Conservation (phyloP, 1,140 invertebrate genomes). For the Zaprionus davidi region DNA sequence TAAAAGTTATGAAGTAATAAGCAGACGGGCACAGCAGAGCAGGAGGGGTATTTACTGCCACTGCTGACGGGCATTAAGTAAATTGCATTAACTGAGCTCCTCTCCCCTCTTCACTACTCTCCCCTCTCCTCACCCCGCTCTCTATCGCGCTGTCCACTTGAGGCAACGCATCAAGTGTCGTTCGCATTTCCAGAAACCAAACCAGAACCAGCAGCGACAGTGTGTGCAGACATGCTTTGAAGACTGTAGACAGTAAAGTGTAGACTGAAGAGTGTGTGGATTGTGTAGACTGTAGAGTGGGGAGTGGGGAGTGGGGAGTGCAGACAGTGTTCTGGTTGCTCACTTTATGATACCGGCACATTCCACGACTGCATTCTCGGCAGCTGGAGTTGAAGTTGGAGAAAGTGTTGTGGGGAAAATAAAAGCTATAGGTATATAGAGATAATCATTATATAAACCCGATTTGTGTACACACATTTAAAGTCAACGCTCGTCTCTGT, state of each 20-base stretch:
- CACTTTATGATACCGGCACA: conserved; percentile 2
- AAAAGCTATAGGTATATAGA: not conserved
- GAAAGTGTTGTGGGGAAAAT: not conserved
- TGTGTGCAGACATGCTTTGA: not conserved
- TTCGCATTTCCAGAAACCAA: conserved; percentile 29
- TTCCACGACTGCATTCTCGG: not conserved
- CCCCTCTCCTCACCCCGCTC: not conserved
- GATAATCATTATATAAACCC: not conserved
- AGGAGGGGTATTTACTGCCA: conserved; percentile 1
- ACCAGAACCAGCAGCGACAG: conserved; percentile 4
- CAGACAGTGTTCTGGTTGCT: not conserved
- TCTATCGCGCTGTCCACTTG: conserved; percentile 7
- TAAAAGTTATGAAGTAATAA: conserved; percentile 78
- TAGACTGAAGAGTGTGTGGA: not conserved
- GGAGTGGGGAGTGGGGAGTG: too few relatives aligned
- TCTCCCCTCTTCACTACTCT: not conserved
- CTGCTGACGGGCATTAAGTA: conserved; percentile 51
- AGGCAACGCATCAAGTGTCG: conserved; percentile 43
- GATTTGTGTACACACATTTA: not conserved
- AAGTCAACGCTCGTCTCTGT: not conserved
- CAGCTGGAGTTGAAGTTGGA: not conserved
- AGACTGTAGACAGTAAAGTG: conserved; percentile 1
- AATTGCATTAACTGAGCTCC: conserved; percentile 52
- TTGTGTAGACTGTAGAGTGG: not conserved
- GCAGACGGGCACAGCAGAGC: conserved; percentile 10